Evolutionary conservation across 2,113 vertebrate species (phyloP), one percentile per base, ranked within the genome.

Genomic region (Eubucco bourcierii): DNA sequence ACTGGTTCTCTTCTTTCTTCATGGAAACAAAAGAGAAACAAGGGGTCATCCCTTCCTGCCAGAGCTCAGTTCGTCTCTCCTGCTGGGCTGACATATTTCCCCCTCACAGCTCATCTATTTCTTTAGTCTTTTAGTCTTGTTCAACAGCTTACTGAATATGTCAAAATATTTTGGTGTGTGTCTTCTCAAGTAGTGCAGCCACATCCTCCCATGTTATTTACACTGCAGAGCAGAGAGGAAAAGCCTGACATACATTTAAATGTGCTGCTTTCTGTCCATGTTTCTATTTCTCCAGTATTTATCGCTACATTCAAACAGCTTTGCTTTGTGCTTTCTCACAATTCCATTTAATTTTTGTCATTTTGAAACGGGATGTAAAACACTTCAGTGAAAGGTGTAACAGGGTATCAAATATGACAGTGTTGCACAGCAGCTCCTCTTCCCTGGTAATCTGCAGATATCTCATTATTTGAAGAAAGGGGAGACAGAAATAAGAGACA

Each of bases 111-210:
- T 92, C 25, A 10, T 84, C 46, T 53, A 1, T 89, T 84, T 68
- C 53, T 68, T 74, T 15, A 78, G 31, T 80, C 65, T 90, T 95
- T 96, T 68, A 85, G 50, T 76, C 9, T 2, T 83, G 12, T 76
- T 84, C 66, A 61, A 16, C 47, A 89, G 23, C 41, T 66, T 95
- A 58, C 85, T 63, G 83, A 84, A 78, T 79, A 50, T 24, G 29
- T 85, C 81, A 91, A 88, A 91, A 81, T 79, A 67, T 88, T 95
- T 64, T 88, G 81, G 64, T 90, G 18, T 44, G 50, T 70, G 16
- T 64, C 59, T 94, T 79, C 65, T 80, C 61, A 37, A 75, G 47
- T 27, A 74, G 44, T 3, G 2, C 55, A 84, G 74, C 72, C 80
- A 28, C 25, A 25, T 68, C 63, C 41, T 90, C 58, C 60, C 5